Base-by-base conservation (phyloP, 2,113 vertebrate genomes). In the Hydrochoerus hydrochaeris region DNA sequence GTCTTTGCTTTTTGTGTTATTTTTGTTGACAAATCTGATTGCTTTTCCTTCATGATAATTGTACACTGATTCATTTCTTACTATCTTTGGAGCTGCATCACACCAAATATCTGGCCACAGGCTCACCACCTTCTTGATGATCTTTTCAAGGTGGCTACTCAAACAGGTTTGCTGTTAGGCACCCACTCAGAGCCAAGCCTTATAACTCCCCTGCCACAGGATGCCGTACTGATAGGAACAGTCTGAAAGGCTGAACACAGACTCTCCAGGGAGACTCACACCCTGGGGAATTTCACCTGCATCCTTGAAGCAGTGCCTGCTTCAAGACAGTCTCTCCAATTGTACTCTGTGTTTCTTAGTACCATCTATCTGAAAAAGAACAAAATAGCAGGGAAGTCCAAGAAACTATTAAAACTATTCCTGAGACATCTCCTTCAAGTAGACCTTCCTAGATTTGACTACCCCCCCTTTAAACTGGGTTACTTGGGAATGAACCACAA, bases 401-500 rank as follows among this genome's bases (percentile, higher is more conserved):
- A 44, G 85, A 28, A 65, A 8, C 0, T 10, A 7, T 38, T 30
- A 41, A 80, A 85, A 28, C 57, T 13, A 24, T 86, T n/a, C 62
- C n/a, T 82, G 14, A 2, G n/a, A 24, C 17, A 26, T 58, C 12
- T 38, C 60, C 26, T 90, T 41, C 28, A 28, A 89, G 57, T 20
- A 30, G 30, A 7, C 38, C 49, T 58, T 62, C 75, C 16, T 4
- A 46, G 38, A 4, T 35, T 46, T 17, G 35, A 77, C 38, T 57
- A 35, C 35, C 3, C 38, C 1, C 46, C 0, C 12, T 30, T 77
- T 46, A 0, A 17, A 7, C 32, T 24, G 4, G 28, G 26, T 16
- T 63, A 35, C 77, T 38, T 32, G 10, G 14, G 0, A 44, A 3
- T n/a, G 63, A 90, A 65, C 32, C 35, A 57, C 54, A 57, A 82